phyloP scores from a whole-genome alignment of 2,797 vertebrate genomes.

The Ataeniobius toweri region DNA sequence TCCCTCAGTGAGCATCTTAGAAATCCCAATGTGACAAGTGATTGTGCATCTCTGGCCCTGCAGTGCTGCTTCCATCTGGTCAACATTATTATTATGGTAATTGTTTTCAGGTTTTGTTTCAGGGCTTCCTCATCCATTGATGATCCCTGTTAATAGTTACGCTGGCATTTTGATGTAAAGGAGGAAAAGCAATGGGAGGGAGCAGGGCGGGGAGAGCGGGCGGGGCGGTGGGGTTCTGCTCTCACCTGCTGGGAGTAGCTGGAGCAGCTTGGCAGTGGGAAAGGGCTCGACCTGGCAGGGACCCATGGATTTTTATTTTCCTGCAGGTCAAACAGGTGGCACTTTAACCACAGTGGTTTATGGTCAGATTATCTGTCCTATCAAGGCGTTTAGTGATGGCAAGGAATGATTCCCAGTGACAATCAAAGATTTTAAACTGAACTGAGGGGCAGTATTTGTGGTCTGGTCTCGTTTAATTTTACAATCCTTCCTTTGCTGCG shows the following conservation, averaged over 20 bases:
- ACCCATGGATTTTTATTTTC: slow-evolving; percentile 48
- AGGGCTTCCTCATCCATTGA: slow-evolving; percentile 59
- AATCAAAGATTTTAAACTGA: slow-evolving; percentile 29
- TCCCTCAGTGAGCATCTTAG: slow-evolving; percentile 75
- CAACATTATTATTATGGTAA: slow-evolving; percentile 80
- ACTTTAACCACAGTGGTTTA: slow-evolving; percentile 69
- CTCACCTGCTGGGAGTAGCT: slow-evolving; percentile 66
- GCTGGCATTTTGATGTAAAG: slow-evolving; percentile 66
- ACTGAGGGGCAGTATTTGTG: slow-evolving; percentile 12
- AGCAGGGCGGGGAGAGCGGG: background rate
- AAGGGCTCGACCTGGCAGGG: slow-evolving; percentile 59
- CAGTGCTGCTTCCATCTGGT: slow-evolving; percentile 70
- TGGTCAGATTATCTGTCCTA: slow-evolving; percentile 70
- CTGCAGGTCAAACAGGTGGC: slow-evolving; percentile 47
- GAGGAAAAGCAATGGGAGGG: background rate
- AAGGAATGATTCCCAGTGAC: slow-evolving; percentile 36
- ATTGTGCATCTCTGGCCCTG: slow-evolving; percentile 72
- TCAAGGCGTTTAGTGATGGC: slow-evolving; percentile 62
- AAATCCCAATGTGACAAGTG: slow-evolving; percentile 77
- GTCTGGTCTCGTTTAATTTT: slow-evolving; percentile 20
- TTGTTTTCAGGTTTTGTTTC: slow-evolving; percentile 69
- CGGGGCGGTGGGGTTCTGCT: slow-evolving; percentile 18
- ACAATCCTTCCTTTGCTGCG: slow-evolving; percentile 10
- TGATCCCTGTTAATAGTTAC: slow-evolving; percentile 75
- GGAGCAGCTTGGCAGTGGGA: slow-evolving; percentile 60